Evolutionary conservation across 2,113 vertebrate species (phyloP).

Genomic region (Emberiza fucata): DNA sequence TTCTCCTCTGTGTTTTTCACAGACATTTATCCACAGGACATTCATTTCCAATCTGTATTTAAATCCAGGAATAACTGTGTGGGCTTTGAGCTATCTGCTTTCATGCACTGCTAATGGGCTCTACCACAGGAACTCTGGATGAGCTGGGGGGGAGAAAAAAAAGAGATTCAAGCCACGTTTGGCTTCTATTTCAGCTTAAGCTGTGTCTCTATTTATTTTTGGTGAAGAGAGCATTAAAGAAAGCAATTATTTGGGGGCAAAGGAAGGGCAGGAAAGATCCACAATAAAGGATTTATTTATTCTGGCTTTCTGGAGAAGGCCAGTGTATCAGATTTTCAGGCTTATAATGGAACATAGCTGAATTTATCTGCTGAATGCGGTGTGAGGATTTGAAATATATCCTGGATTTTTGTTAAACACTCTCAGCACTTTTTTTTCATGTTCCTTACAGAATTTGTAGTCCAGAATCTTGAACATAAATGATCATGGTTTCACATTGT

Average conservation of each 20-base stretch:
- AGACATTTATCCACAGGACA: constrained; percentile 24
- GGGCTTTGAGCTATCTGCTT: constrained; percentile 40
- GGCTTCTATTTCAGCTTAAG: constrained; percentile 13
- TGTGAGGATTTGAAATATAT: not conserved
- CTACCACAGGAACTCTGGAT: not conserved
- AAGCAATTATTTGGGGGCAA: not conserved
- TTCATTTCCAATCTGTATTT: constrained; percentile 52
- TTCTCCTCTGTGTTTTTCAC: constrained; percentile 23
- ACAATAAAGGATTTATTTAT: not conserved
- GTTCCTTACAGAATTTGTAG: not conserved
- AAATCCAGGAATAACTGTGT: constrained; percentile 33
- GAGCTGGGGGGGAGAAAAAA: not conserved
- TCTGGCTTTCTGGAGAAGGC: not conserved
- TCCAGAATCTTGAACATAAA: not conserved
- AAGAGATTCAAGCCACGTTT: not conserved
- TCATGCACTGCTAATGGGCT: not conserved
- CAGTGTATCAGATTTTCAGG: not conserved
- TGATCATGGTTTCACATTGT: not conserved
- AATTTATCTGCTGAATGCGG: not conserved
- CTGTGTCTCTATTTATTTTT: constrained; percentile 5
- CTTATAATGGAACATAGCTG: not conserved
- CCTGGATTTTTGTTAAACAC: not conserved
- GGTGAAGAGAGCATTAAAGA: not conserved
- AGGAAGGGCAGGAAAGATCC: not conserved
- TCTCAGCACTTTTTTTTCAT: not conserved